Percentiles rank a stretch among this genome's conserved stretches.
Evolutionary conservation across 2,797 vertebrate genomes (phyloP).

Genomic region (Sphenodon punctatus): DNA sequence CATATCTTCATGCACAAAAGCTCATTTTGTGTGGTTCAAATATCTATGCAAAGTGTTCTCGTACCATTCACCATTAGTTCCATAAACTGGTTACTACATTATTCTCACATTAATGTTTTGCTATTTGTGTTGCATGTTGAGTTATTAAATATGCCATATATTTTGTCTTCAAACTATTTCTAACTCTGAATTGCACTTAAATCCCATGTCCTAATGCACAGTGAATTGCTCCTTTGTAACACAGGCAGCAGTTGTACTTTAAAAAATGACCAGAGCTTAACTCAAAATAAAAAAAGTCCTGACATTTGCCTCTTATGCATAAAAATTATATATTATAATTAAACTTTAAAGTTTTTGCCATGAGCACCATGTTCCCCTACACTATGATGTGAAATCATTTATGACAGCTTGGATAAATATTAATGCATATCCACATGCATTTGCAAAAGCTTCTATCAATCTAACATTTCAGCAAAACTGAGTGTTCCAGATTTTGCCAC

Average conservation of each 20-base stretch:
- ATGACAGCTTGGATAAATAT: conserved; percentile 99
- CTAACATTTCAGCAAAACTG: conserved; percentile 80
- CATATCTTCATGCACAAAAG: not conserved
- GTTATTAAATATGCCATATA: conserved; percentile 27
- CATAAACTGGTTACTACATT: not conserved
- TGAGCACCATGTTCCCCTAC: conserved; percentile 89
- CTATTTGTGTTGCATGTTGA: conserved; percentile 31
- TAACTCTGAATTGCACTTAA: conserved; percentile 58
- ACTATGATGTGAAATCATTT: conserved; percentile 96
- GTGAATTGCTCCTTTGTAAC: conserved; percentile 61
- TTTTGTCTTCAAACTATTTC: conserved; percentile 49
- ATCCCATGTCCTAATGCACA: conserved; percentile 37
- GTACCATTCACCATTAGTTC: conserved; percentile 28
- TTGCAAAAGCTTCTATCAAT: conserved; percentile 93
- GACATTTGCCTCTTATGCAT: conserved; percentile 94
- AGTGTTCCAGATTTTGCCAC: conserved; percentile 91
- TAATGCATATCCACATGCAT: conserved; percentile 94
- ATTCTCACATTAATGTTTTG: conserved; percentile 10
- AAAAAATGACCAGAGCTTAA: conserved; percentile 89
- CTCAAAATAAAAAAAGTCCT: conserved; percentile 91
- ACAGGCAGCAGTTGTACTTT: conserved; percentile 74
- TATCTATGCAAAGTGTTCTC: conserved; percentile 9
- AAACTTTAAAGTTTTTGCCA: conserved; percentile 98
- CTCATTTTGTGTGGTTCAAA: not conserved
- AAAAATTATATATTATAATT: conserved; percentile 98